Evolutionary conservation across 2,888 invertebrate species (phyloP), one percentile per base, ranked within the genome.

Genomic region (Cosmia pyralina): DNA sequence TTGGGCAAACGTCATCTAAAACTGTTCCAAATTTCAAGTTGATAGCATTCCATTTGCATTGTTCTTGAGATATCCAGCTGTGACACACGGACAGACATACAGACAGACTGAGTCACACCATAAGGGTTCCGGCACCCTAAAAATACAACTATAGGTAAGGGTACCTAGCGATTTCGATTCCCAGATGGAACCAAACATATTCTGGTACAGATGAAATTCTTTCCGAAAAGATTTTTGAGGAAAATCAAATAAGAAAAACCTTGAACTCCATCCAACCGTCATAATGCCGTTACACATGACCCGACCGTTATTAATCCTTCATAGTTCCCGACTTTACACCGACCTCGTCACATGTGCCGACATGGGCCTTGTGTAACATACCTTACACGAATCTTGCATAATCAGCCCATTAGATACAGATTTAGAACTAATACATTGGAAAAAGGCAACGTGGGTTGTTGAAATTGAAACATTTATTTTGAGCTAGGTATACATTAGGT

Each of bases 321-420:
- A 60, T 53, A 41, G 75, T 53, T 53, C 38, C 2, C 34, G 28
- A 48, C 19, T 8, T 63, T 0, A 38, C 57, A 22, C 63, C 34
- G 59, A 34, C 63, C 15, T 2, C 53, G 50, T 68, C 70, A 80
- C 62, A 70, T 71, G 53, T 58, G 10, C 34, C 7, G 28, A 48
- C 64, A 71, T 53, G 68, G 74, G 62, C 28, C 63, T 38, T 72
- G 72, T 69, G 52, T 66, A 34, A 58, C 46, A 46, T 11, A 52
- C 75, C 62, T 55, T 22, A 58, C 53, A 65, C 53, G 60, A 22
- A 1, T 11, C 70, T 72, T 69, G 82, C 53, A 73, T 81, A 81
- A 76, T 81, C 70, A 53, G 66, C 7, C 62, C 59, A 73, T 84
- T 76, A 71, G 60, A 76, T 52, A 66, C 68, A 76, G 81, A 81